Evolutionary conservation across 2,888 invertebrate species (phyloP).

Genomic region (Xiphydria camelus): DNA sequence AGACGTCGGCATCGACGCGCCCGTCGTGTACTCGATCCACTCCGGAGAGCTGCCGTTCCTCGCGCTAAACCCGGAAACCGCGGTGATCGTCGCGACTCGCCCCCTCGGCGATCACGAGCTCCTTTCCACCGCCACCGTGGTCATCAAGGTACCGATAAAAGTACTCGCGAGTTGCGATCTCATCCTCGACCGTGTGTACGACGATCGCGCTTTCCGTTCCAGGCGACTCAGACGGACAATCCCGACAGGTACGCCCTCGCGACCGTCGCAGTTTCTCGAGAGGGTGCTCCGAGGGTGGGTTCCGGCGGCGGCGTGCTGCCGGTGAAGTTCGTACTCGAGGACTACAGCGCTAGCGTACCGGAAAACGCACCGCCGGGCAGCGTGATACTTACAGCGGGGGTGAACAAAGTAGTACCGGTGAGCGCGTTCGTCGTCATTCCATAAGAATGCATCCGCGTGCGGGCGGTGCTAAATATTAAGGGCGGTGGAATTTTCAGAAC

Average conservation of each 20-base stretch:
- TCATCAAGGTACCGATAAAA: slow-evolving; percentile 68
- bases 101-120: slow-evolving; percentile 66
- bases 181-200: not conserved
- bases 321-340: slow-evolving; percentile 72
- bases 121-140: slow-evolving; percentile 74
- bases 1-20: slow-evolving; percentile 76
- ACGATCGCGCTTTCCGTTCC: slow-evolving; percentile 31
- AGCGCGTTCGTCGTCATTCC: slow-evolving; percentile 19
- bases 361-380: slow-evolving; percentile 78
- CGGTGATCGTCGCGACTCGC: slow-evolving; percentile 64
- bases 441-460: not conserved
- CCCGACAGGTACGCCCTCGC: slow-evolving; percentile 85
- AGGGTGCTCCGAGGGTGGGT: slow-evolving; percentile 60
- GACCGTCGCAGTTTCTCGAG: slow-evolving; percentile 72
- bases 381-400: slow-evolving; percentile 68
- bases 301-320: slow-evolving; percentile 51
- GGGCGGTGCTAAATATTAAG: not conserved
- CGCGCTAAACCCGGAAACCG: slow-evolving; percentile 67
- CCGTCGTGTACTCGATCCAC: slow-evolving; percentile 72
- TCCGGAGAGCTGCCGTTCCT: slow-evolving; percentile 68
- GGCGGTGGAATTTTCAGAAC: slow-evolving; percentile 56
- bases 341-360: slow-evolving; percentile 71
- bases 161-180: too few relatives aligned
- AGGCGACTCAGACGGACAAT: slow-evolving; percentile 84
- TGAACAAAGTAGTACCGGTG: slow-evolving; percentile 56